Conservation (phyloP, 2,888 invertebrate species). For the Parnassius apollo region DNA sequence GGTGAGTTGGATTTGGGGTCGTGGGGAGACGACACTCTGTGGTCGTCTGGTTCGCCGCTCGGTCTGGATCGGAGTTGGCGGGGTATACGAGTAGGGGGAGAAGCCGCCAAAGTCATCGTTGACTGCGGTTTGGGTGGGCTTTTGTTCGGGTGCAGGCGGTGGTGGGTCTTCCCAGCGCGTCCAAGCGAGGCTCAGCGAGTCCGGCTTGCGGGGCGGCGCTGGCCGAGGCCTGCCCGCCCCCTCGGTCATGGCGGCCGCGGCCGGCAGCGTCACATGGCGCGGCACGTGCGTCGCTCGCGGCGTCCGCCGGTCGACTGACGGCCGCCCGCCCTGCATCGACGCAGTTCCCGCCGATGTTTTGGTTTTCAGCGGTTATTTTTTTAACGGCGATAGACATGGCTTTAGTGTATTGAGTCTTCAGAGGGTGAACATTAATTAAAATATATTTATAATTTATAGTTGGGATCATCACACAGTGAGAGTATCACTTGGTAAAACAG, state of each 20-base stretch:
- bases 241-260: conserved; percentile 64
- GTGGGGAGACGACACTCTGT: conserved; percentile 77
- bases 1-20: conserved; percentile 56
- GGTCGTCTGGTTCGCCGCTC: conserved; percentile 70
- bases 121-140: conserved; percentile 44
- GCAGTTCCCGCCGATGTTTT: conserved; percentile 40
- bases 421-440: too few relatives aligned
- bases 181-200: conserved; percentile 65
- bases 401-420: too few relatives aligned
- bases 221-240: conserved; percentile 76
- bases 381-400: conserved; percentile 13
- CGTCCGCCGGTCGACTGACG: conserved; percentile 54
- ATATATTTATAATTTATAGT: too few relatives aligned
- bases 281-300: conserved; percentile 55
- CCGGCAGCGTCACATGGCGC: conserved; percentile 54
- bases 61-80: conserved; percentile 66
- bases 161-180: conserved; percentile 75
- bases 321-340: conserved; percentile 41
- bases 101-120: conserved; percentile 71
- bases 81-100: conserved; percentile 81
- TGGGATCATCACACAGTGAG: too few relatives aligned
- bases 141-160: conserved; percentile 69
- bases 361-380: conserved; percentile 30
- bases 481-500: too few relatives aligned
- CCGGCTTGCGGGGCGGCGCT: conserved; percentile 77